Evolutionary conservation across 2,113 vertebrate species (phyloP), one percentile per base, ranked within the genome.

Genomic region (Sapayoa aenigma): DNA sequence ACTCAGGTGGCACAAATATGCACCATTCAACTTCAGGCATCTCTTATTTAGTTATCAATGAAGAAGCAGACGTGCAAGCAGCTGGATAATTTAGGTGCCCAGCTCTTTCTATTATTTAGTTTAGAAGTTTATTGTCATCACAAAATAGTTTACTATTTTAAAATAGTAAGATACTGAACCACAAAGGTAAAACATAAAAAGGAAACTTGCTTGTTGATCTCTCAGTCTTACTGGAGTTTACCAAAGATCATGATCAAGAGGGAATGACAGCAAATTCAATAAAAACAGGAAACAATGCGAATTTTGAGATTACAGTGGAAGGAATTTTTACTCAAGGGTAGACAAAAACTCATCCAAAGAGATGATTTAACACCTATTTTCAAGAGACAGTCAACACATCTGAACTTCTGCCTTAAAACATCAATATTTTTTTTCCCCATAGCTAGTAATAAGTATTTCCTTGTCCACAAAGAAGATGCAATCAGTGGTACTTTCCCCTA

Each of bases 181-280:
- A 84, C 37, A 68, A 84, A 66, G 17, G 53, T 75, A 39, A 76
- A 95, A 82, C 22, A 92, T 47, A 9, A 95, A 93, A 95, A 94
- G 17, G 12, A 72, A 95, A 59, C 37, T 76, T 49, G 4, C 33
- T 87, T 94, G 33, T 77, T 91, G 39, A 22, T 37, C 30, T 69
- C 84, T 50, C 50, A 82, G 52, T 25, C n/a, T 91, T 84, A 91
- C n/a, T 79, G 35, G 60, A 68, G 76, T 62, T 93, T 74, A 95
- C 21, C 6, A 1, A 85, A 75, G 42, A 63, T 25, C 8, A 33
- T 18, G 16, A 94, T 76, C 50, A 73, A 49, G 55, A 65, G 9
- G 12, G 25, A 91, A 79, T 33, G 30, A 7, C 25, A 62, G 20
- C 2, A 37, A 62, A 31, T 73, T 85, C 74, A 85, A 89, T 79